Percentiles rank a stretch among this genome's conserved stretches.
Evolutionary conservation across 2,888 invertebrate genomes (phyloP).

Genomic region (Nemapogon koenigi): DNA sequence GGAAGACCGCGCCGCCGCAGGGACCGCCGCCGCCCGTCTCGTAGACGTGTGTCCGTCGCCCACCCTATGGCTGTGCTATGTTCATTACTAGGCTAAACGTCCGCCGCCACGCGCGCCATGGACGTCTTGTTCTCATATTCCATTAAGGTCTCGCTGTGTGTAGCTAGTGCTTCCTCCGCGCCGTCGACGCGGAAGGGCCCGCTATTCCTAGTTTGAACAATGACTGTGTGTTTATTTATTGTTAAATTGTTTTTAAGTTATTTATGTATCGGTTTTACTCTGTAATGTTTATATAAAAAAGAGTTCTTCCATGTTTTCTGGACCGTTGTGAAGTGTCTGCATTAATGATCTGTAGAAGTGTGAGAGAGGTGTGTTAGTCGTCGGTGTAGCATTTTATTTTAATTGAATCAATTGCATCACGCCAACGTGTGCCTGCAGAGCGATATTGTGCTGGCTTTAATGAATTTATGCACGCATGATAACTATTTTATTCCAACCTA

Average conservation of each 20-base stretch:
- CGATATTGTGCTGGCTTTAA: constrained; percentile 39
- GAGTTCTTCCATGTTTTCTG: constrained; percentile 28
- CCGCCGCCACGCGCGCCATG: not conserved
- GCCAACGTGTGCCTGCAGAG: not conserved
- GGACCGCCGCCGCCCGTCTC: constrained; percentile 53
- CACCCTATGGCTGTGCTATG: constrained; percentile 56
- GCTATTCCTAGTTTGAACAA: constrained; percentile 55
- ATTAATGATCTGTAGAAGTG: constrained; percentile 41
- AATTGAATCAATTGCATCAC: constrained; percentile 3
- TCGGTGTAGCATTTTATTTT: no score
- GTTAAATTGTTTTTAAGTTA: constrained; percentile 42
- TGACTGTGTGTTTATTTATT: constrained; percentile 62
- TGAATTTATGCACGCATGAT: no score
- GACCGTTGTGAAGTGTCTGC: constrained; percentile 3
- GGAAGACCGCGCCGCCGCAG: constrained; percentile 41
- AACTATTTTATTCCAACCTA: constrained; percentile 58
- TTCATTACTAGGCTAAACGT: constrained; percentile 47
- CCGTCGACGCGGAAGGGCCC: constrained; percentile 40
- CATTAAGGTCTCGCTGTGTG: constrained; percentile 44
- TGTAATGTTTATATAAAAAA: constrained; percentile 31
- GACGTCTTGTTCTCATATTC: constrained; percentile 45
- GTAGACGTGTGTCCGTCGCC: constrained; percentile 34
- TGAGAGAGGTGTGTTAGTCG: not conserved
- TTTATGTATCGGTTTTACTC: constrained; percentile 52
- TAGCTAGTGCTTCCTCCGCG: constrained; percentile 51